phyloP scores from a whole-genome alignment of 64 coral and sea anemone genomes.

The Montipora efflorescens region DNA sequence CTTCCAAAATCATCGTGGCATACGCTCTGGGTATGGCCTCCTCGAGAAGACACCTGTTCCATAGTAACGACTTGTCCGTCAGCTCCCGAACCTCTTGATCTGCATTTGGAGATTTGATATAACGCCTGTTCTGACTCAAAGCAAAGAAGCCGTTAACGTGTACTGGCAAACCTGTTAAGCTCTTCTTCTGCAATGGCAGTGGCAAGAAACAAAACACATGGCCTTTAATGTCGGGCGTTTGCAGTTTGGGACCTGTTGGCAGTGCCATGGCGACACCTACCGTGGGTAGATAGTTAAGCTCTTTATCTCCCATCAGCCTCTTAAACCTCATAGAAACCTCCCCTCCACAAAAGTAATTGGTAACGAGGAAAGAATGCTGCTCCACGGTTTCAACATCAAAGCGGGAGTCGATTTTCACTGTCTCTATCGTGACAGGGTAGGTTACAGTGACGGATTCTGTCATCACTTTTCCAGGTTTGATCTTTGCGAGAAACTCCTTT shows the following conservation, averaged over 20 bases:
- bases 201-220: constrained; percentile 87
- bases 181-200: constrained; percentile 75
- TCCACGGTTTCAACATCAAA: constrained; percentile 37
- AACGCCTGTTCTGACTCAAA: constrained; percentile 86
- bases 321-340: constrained; percentile 25
- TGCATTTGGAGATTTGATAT: constrained; percentile 80
- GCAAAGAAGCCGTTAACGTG: constrained; percentile 93
- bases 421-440: constrained; percentile 52
- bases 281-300: constrained; percentile 63
- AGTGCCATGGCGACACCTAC: constrained; percentile 71
- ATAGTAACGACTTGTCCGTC: constrained; percentile 72
- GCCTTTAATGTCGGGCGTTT: constrained; percentile 31
- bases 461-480: background rate
- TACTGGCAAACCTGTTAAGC: constrained; percentile 80
- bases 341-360: constrained; percentile 48
- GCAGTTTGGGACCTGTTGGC: background rate
- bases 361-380: constrained; percentile 68
- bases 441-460: constrained; percentile 23
- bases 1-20: constrained; percentile 42
- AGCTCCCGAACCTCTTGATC: constrained; percentile 8
- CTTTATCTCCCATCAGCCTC: constrained; percentile 52
- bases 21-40: constrained; percentile 79
- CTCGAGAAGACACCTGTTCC: constrained; percentile 74
- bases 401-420: background rate
- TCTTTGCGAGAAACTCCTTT: constrained; percentile 57